These are phyloP conservation scores for Spisula subtruncata DNA, from an alignment of 2,888 invertebrate species.

Conservation along the genomic window DNA sequence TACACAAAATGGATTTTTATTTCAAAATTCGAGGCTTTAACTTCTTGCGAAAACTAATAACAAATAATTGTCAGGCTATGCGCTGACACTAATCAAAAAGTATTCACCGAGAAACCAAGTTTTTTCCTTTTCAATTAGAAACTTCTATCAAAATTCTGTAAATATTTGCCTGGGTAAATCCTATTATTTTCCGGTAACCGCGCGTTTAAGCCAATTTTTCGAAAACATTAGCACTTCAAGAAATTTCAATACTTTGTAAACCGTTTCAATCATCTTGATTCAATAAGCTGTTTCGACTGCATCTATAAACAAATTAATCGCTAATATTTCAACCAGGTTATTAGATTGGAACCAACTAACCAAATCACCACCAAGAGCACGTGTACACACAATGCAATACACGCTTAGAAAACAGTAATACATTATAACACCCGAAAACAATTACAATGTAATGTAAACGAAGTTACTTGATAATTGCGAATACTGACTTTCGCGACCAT, in stretches of 20 bases:
- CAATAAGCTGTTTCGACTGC: background rate
- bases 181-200: background rate
- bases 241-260: background rate
- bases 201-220: background rate
- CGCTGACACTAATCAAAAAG: background rate
- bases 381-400: background rate
- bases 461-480: no score
- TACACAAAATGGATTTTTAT: background rate
- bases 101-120: background rate
- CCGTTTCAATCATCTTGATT: background rate
- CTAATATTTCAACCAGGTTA: background rate
- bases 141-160: background rate
- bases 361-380: background rate
- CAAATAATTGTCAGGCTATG: background rate
- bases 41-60: background rate
- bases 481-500: no score
- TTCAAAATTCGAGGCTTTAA: background rate
- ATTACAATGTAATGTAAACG: no score
- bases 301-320: background rate
- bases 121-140: background rate
- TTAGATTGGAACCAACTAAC: background rate
- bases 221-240: background rate
- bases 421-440: background rate
- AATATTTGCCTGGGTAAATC: slow-evolving; percentile 3
- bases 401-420: background rate